Evolutionary conservation across 2,113 vertebrate genomes (phyloP).

Genomic region (Serranochromis macrocephalus): DNA sequence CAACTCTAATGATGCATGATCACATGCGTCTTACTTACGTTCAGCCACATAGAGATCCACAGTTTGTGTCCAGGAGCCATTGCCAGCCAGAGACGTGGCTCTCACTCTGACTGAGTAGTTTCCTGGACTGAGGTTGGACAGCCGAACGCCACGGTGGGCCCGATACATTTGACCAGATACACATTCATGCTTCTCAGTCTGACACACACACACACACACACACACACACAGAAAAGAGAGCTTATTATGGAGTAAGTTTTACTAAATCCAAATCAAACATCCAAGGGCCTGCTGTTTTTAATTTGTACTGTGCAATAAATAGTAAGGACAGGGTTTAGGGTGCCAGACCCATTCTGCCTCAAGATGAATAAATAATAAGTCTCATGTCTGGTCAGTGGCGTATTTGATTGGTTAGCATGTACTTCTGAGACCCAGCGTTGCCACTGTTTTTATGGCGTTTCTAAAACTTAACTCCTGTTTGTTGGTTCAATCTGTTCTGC

Average conservation of each 20-base stretch:
- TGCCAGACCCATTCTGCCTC: background rate
- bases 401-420: background rate
- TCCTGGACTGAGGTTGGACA: slow-evolving; percentile 84
- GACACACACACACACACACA: background rate
- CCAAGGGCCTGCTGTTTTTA: background rate
- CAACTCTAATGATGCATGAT: background rate
- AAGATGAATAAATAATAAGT: background rate
- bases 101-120: slow-evolving; percentile 91
- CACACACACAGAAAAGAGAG: background rate
- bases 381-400: background rate
- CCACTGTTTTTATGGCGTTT: background rate
- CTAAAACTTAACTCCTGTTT: background rate
- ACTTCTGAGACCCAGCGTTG: background rate
- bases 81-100: slow-evolving; percentile 92
- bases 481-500: background rate
- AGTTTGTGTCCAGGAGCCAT: slow-evolving; percentile 89
- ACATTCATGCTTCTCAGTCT: slow-evolving; percentile 86
- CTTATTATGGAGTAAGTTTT: background rate
- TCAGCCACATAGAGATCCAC: slow-evolving; percentile 85
- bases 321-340: background rate
- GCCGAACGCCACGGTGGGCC: slow-evolving; percentile 75
- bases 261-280: background rate
- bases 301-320: background rate
- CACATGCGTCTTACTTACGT: slow-evolving; percentile 69
- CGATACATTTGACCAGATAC: slow-evolving; percentile 85